Percentiles rank a stretch among this genome's conserved stretches.
Conservation (phyloP, 23 tunicate species). For the Ascidia mentula region DNA sequence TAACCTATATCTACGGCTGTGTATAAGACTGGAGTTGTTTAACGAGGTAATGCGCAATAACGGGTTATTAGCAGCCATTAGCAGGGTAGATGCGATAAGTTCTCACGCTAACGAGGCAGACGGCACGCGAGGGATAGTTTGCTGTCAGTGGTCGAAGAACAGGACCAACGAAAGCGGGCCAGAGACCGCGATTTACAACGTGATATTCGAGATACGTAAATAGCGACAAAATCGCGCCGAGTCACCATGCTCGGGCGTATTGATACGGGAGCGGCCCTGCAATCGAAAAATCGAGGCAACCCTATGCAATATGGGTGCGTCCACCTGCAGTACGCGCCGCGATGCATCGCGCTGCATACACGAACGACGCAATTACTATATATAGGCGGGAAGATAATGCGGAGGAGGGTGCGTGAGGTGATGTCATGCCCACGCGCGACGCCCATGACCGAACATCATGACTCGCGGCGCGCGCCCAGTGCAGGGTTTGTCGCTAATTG, state of each 20-base stretch:
- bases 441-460: background rate
- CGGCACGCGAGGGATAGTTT: background rate
- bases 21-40: too few relatives aligned
- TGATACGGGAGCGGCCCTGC: too few relatives aligned
- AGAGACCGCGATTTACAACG: background rate
- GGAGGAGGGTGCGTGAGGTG: background rate
- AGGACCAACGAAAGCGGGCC: background rate
- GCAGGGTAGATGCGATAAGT: too few relatives aligned
- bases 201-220: background rate
- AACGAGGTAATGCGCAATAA: background rate
- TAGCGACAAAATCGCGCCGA: background rate
- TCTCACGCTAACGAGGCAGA: background rate
- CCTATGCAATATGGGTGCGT: background rate
- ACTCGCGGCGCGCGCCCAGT: constrained; percentile 3
- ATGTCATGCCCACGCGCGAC: constrained; percentile 1
- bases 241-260: too few relatives aligned
- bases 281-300: too few relatives aligned
- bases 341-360: background rate
- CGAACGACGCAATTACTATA: background rate
- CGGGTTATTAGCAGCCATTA: constrained; percentile 1
- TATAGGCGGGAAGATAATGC: background rate
- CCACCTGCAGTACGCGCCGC: background rate
- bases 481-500: constrained; percentile 4
- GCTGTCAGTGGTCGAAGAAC: background rate
- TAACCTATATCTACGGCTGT: too few relatives aligned